These are phyloP conservation scores for Spinus pinus DNA, from an alignment of 2,797 vertebrate species.

Conservation along the genomic window DNA sequence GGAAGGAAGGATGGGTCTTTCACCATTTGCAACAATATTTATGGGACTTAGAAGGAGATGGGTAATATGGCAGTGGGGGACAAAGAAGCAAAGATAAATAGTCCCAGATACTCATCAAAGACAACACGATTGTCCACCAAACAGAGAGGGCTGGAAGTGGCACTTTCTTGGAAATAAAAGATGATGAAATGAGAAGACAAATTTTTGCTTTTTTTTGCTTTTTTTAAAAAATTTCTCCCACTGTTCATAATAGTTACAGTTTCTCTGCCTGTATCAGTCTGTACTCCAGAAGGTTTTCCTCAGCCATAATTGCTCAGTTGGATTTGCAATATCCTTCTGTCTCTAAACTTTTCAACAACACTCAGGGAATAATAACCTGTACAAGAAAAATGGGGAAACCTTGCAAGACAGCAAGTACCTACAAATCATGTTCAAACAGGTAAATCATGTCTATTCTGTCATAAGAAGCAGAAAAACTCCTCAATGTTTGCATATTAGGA, in stretches of 20 bases:
- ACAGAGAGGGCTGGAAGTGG: neutral
- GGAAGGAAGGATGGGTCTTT: neutral
- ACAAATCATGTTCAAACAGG: neutral
- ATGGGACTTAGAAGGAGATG: neutral
- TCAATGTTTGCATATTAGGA: neutral
- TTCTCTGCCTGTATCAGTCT: neutral
- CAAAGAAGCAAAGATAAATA: neutral
- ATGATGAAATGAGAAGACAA: neutral
- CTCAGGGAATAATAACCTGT: neutral
- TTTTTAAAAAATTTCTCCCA: neutral
- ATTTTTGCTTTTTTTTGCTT: neutral
- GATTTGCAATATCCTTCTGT: neutral
- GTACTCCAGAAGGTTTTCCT: neutral
- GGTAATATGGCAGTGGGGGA: fast-evolving
- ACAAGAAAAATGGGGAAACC: neutral
- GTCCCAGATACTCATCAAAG: neutral
- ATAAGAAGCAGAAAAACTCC: neutral
- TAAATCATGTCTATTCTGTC: neutral
- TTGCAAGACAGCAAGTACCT: neutral
- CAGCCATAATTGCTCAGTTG: neutral
- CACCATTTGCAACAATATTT: neutral
- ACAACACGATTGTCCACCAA: neutral
- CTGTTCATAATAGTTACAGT: neutral
- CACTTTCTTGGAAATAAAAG: neutral
- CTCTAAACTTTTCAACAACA: neutral